phyloP scores from a whole-genome alignment of 1,140 invertebrate species.

The Drosophila mayri region DNA sequence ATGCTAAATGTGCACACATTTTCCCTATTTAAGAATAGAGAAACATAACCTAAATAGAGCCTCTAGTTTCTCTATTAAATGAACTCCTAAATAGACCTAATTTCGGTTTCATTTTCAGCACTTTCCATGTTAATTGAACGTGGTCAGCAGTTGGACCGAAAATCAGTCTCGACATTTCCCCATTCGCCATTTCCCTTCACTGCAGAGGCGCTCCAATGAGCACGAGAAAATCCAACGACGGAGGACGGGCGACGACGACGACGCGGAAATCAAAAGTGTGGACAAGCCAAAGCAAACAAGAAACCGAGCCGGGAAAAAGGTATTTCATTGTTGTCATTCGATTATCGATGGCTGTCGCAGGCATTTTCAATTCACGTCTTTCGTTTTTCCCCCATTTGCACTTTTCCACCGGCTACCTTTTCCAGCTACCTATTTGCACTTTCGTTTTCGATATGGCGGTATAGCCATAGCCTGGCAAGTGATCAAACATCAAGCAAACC shows the following conservation, averaged over 20 bases:
- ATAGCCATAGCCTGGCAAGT: conserved; percentile 25
- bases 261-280: conserved; percentile 76
- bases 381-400: conserved; percentile 29
- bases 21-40: background rate
- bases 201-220: conserved; percentile 47
- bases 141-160: conserved; percentile 39
- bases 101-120: conserved; percentile 64
- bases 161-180: conserved; percentile 15
- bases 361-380: conserved; percentile 45
- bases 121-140: conserved; percentile 68
- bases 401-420: conserved; percentile 31
- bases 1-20: background rate
- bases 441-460: conserved; percentile 77
- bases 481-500: conserved; percentile 34
- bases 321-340: conserved; percentile 63
- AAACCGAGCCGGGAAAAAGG: conserved; percentile 41
- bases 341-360: conserved; percentile 61
- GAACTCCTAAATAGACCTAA: conserved; percentile 5
- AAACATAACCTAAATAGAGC: background rate
- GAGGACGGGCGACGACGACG: conserved; percentile 48
- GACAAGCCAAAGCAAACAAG: conserved; percentile 30
- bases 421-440: conserved; percentile 63
- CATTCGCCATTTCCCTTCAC: conserved; percentile 44
- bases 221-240: conserved; percentile 15
- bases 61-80: conserved; percentile 11